Conservation (phyloP, 2,113 vertebrate genomes). For the Tragelaphus scriptus region DNA sequence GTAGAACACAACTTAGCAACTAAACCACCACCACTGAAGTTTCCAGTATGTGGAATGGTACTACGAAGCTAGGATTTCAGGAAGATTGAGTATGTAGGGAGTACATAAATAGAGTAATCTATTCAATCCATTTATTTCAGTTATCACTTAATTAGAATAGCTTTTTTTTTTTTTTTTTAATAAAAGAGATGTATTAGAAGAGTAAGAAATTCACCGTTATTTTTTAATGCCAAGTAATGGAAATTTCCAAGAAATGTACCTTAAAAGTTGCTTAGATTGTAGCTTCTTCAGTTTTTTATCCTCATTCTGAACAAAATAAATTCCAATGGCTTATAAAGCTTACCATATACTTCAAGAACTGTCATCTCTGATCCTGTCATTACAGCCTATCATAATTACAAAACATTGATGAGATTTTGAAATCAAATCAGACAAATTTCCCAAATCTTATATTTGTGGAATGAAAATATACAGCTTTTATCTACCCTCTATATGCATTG, state of each 20-base stretch:
- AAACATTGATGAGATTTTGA: not conserved
- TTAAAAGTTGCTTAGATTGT: not conserved
- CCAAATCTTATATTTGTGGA: not conserved
- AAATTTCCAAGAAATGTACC: not conserved
- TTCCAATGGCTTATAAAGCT: not conserved
- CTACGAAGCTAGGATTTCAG: not conserved
- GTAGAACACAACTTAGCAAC: not conserved
- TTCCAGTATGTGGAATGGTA: not conserved
- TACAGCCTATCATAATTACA: not conserved
- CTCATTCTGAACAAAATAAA: not conserved
- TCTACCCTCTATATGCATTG: not conserved
- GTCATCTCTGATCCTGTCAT: not conserved
- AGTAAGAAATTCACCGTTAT: not conserved
- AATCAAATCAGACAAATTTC: not conserved
- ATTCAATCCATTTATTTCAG: not conserved
- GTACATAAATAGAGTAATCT: not conserved
- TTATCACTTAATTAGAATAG: not conserved
- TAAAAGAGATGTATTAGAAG: not conserved
- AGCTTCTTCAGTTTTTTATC: not conserved
- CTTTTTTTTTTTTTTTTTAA: not conserved
- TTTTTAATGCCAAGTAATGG: not conserved
- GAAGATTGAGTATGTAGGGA: not conserved
- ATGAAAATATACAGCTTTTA: not conserved
- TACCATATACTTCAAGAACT: not conserved
- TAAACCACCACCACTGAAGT: not conserved